Conservation (phyloP, 2,888 invertebrate species). For the Aphodius granarius region DNA sequence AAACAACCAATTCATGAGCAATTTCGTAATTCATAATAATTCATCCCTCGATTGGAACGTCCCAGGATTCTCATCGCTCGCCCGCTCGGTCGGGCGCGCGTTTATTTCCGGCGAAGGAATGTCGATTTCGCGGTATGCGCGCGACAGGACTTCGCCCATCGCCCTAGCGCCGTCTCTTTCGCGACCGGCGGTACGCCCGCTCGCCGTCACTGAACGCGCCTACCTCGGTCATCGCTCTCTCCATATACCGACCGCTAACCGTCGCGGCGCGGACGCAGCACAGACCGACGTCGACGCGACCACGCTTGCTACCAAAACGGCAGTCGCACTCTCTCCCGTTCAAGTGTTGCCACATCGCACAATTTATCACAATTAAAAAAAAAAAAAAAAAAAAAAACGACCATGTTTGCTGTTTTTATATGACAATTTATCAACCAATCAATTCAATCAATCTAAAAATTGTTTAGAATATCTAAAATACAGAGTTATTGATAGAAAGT, state of each 20-base stretch:
- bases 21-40: no score
- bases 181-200: constrained; percentile 2
- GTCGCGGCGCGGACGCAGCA: background rate
- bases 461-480: no score
- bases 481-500: no score
- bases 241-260: constrained; percentile 7
- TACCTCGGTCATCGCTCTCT: background rate
- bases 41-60: no score
- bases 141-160: background rate
- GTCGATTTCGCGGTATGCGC: background rate
- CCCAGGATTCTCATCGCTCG: constrained; percentile 18
- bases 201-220: background rate
- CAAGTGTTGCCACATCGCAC: background rate
- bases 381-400: no score
- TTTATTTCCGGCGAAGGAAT: constrained; percentile 16
- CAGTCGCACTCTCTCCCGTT: background rate
- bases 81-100: background rate
- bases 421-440: no score
- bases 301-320: background rate
- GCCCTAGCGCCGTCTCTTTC: background rate
- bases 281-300: constrained; percentile 6
- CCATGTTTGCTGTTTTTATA: no score
- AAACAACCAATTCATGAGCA: no score
- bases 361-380: no score
- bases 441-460: no score